Evolutionary conservation across 1,140 invertebrate species (phyloP), one percentile per base, ranked within the genome.

Genomic region (Episyrphus balteatus): DNA sequence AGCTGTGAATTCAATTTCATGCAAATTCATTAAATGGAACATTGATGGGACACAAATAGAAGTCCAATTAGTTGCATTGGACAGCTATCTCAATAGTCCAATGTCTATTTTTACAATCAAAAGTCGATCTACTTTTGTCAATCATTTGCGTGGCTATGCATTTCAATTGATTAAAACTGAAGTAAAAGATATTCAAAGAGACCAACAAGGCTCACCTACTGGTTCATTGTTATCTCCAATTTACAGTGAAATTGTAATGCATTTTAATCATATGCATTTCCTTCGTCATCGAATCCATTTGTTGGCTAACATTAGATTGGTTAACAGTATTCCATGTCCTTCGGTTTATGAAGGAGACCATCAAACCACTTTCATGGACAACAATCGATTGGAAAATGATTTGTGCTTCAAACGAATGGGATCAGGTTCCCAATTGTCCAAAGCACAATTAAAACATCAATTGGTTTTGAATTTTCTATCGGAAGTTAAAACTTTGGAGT

Each of bases 51-150:
- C 50, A 5, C 37, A 47, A 3, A 38, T 48, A 14, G 18, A 44
- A n/a, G 31, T 51, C 12, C 42, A 51, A 34, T 41, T 51, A 36
- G 9, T 44, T 12, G 30, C 19, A 3, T 19, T 51, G 8, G 42
- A 51, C 12, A 42, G 44, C 3, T 51, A 51, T 31, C 39, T 51
- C 3, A 47, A 51, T 37, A 41, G 45, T 1, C 39, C 30, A 5
- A 34, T 18, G 19, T 51, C 50, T 6, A 48, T 51, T 33, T 51
- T 51, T 31, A 48, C 44, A 41, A 47, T 51, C 1, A 51, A 51
- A 44, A 51, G 44, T 31, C 36, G 45, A 10, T 51, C 50, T 5
- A n/a, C 17, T 15, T 51, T 51, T 37, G 9, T 51, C 11, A n/a
- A 47, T 11, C 46, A 51, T 21, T 30, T 51, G 5, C 21, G 21